Evolutionary conservation across 2,888 invertebrate genomes (phyloP), one percentile per base, ranked within the genome.

Genomic region (Eupithecia centaureata): DNA sequence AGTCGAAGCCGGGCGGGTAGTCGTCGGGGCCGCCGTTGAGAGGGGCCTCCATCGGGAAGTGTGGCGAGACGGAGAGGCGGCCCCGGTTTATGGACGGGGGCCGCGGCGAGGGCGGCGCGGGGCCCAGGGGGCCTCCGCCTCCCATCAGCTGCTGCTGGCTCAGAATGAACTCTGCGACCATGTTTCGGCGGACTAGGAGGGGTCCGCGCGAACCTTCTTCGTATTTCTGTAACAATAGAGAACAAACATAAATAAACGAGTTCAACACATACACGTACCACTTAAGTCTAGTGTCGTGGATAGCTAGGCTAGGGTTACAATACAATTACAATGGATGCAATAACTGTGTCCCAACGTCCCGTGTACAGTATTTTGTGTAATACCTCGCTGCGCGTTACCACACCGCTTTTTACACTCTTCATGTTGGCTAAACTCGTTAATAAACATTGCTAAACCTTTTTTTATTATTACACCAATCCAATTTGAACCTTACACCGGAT

Each of bases 81-180:
- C 84, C 85, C n/a, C 84, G 84, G 63, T 86, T 86, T 0, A 88
- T 87, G 1, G 89, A 90, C 18, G 86, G 89, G 2, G 86, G 88
- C 47, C 88, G 86, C 62, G 89, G 87, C 13, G 89, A 83, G 8
- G 85, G 82, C 2, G 91, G 90, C 56, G 90, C 89, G 32, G 90
- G 89, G 33, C 90, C 90, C 27, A 93, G 80, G 35, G 85, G 80
- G 0, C 86, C 86, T n/a, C 89, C 89, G 28, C 87, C 91, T 32
- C 86, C 86, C 78, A 93, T 80, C 86, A 93, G 84, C 82, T 91
- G 93, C 81, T 95, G 95, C 87, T 95, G 96, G 84, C 96, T 96
- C 88, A 96, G 94, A 85, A 96, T 96, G 90, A 97, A 96, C 94
- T 97, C 97, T 90, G 97, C 97, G 92, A 97, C 97, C 96, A 97